Conservation (phyloP, 2,113 vertebrate genomes). For the Osmerus eperlanus region DNA sequence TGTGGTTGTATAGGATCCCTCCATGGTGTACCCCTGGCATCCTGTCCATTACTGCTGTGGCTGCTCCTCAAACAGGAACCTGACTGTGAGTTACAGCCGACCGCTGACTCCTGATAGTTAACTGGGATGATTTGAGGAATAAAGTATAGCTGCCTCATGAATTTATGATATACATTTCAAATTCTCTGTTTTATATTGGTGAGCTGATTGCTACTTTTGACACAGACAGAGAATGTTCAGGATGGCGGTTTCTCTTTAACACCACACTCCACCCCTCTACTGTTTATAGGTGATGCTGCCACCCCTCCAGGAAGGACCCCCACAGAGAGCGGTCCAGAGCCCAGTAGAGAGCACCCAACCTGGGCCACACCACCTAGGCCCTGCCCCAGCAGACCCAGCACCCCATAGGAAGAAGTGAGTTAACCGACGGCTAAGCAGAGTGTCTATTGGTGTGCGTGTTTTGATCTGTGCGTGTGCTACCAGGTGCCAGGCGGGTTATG, state of each 20-base stretch:
- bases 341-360: neutral
- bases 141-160: too few species aligned
- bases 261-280: neutral
- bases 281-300: slow-evolving; percentile 7
- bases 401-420: slow-evolving; percentile 14
- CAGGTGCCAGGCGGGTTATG: slow-evolving; percentile 2
- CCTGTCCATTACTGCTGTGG: slow-evolving; percentile 10
- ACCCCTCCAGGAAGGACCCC: neutral
- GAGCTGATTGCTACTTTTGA: too few species aligned
- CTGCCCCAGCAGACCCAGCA: neutral
- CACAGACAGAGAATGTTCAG: too few species aligned
- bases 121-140: too few species aligned
- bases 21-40: neutral
- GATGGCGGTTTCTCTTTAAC: neutral
- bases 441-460: neutral
- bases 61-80: neutral
- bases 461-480: neutral
- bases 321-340: neutral
- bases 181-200: too few species aligned
- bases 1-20: neutral
- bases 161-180: too few species aligned
- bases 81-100: neutral
- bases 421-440: neutral
- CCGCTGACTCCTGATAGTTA: neutral
- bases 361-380: neutral